Evolutionary conservation across 2,113 vertebrate species (phyloP).

Genomic region (Todiramphus saurophagus): DNA sequence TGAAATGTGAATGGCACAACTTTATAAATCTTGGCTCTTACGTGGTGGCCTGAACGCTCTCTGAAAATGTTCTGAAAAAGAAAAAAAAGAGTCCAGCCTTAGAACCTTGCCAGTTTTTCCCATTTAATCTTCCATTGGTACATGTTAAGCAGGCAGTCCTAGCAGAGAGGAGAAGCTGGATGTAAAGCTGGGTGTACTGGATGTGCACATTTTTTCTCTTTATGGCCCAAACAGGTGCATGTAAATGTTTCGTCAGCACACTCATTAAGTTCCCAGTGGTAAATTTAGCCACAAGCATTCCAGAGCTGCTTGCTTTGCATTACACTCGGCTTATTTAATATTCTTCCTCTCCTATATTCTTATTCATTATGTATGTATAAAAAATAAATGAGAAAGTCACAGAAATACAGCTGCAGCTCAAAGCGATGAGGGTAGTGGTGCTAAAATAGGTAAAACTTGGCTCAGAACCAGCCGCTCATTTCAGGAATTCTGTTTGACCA

Average conservation of each 20-base stretch:
- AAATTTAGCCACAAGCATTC: conserved; percentile 38
- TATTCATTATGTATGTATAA: neutral
- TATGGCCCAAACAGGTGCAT: conserved; percentile 11
- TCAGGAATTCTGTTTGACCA: neutral
- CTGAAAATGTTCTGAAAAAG: neutral
- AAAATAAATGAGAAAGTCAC: conserved; percentile 8
- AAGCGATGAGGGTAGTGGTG: neutral
- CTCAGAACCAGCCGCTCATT: neutral
- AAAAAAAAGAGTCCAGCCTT: neutral
- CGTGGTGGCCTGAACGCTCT: neutral
- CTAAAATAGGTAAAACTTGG: neutral
- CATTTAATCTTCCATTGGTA: neutral
- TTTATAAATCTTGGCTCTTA: neutral
- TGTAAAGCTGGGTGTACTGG: neutral
- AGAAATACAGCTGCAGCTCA: neutral
- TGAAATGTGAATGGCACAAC: neutral
- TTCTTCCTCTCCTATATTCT: conserved; percentile 14
- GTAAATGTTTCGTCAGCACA: conserved; percentile 48
- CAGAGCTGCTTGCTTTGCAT: conserved; percentile 46
- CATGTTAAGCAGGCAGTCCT: neutral
- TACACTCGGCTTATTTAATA: conserved; percentile 30
- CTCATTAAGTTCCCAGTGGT: conserved; percentile 35
- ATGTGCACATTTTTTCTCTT: neutral
- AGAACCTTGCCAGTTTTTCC: neutral
- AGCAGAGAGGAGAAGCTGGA: neutral